A percentile compares a stretch with the other conserved stretches of the same genome.
phyloP scores from a whole-genome alignment of 92 coral and sea anemone genomes.

The Metridium senile region DNA sequence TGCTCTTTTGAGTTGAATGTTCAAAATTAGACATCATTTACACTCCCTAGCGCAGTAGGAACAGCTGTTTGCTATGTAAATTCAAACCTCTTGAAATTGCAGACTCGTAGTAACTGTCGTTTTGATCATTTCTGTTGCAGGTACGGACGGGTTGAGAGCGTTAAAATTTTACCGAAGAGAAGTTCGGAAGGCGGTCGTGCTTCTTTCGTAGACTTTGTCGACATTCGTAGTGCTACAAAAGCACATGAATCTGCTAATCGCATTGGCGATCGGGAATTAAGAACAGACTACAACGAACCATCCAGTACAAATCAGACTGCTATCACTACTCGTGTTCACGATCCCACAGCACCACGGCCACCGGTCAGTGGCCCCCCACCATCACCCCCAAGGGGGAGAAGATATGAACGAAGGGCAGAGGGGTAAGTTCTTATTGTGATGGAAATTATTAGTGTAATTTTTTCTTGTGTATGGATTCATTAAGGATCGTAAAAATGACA shows the following conservation, averaged over 20 bases:
- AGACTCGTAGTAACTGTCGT: neutral
- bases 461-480: neutral
- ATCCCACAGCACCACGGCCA: constrained; percentile 50
- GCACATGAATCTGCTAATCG: constrained; percentile 97
- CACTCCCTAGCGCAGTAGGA: constrained; percentile 8
- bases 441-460: constrained; percentile 3
- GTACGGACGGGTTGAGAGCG: constrained; percentile 96
- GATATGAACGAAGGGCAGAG: constrained; percentile 90
- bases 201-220: constrained; percentile 98
- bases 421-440: constrained; percentile 78
- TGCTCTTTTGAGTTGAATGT: neutral
- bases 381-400: constrained; percentile 79
- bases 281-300: constrained; percentile 98
- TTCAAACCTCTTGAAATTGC: neutral
- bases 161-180: constrained; percentile 91
- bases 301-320: constrained; percentile 69
- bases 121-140: constrained; percentile 66
- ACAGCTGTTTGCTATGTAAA: constrained; percentile 11
- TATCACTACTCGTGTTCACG: constrained; percentile 71
- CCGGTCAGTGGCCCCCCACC: constrained; percentile 58
- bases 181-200: constrained; percentile 98
- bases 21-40: neutral
- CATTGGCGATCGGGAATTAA: constrained; percentile 93
- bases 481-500: neutral
- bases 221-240: constrained; percentile 97